Percentiles rank a stretch among this genome's conserved stretches.
Evolutionary conservation across 2,888 invertebrate species (phyloP).

Genomic region (Ectobius pallidus): DNA sequence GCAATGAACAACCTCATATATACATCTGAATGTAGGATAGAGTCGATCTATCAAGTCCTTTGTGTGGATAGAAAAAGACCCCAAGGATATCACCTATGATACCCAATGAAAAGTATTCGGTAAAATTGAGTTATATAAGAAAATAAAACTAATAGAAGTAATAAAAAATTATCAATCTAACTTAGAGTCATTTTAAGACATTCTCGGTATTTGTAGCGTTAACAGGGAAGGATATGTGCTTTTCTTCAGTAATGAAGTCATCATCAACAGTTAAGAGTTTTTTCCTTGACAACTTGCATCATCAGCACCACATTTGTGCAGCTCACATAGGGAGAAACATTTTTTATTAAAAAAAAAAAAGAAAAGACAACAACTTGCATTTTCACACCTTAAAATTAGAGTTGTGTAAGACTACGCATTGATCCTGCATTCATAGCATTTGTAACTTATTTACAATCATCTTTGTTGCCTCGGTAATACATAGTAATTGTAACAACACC

Average conservation of each 20-base stretch:
- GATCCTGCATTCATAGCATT: not conserved
- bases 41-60: slow-evolving; percentile 21
- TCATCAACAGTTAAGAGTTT: not conserved
- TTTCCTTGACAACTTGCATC: no score
- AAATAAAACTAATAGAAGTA: slow-evolving; percentile 31
- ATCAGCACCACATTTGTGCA: slow-evolving; percentile 27
- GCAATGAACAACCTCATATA: slow-evolving; percentile 14
- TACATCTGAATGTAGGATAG: slow-evolving; percentile 7
- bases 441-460: slow-evolving; percentile 6
- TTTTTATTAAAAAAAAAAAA: not conserved
- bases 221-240: slow-evolving; percentile 26
- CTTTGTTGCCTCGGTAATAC: not conserved
- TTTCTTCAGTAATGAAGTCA: slow-evolving; percentile 10
- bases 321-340: slow-evolving; percentile 9
- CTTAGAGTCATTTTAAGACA: slow-evolving; percentile 14
- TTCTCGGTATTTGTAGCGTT: not conserved
- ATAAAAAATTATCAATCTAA: slow-evolving; percentile 19
- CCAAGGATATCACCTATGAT: not conserved
- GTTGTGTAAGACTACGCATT: not conserved
- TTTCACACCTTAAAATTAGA: not conserved
- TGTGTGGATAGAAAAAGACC: slow-evolving; percentile 27
- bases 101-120: slow-evolving; percentile 21
- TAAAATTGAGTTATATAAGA: slow-evolving; percentile 32
- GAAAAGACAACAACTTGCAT: not conserved
- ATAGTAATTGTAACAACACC: slow-evolving; percentile 11